Base-by-base conservation (phyloP, 1,140 invertebrate species). In the Reticulitermes speratus region DNA sequence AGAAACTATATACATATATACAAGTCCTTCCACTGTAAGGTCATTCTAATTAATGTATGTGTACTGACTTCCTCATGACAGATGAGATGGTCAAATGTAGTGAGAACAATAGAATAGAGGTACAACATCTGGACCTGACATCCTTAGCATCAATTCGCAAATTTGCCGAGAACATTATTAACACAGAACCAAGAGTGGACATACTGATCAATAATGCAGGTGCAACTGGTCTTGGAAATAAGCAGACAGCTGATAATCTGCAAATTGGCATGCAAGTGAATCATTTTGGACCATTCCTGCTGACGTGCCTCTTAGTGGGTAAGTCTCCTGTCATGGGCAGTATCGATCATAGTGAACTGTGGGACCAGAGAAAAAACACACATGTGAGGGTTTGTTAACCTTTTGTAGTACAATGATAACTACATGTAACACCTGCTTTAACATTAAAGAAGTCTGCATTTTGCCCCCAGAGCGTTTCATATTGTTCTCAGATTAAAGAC, bases 151-250 rank as follows among this genome's bases (percentile, higher is more conserved):
- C 88, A 11, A 87, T 89, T 21, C 86, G 89, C 6, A 75, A 88
- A 55, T 89, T 89, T 25, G 87, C 86, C n/a, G 32, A 87, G 25
- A 75, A 89, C 19, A 84, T 89, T 32, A n/a, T 88, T 19, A 82
- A 87, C 52, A 88, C 88, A 84, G 90, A 91, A 85, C 25, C 85
- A 12, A 88, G 90, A 84, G 87, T 94, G 12, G 91, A 94, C 87
- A 91, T 94, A 25, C 88, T 94, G 7, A 91, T 95, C 12, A 94
- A 94, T 85, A 94, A 94, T 88, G 92, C 93, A 44, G 92, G 90
- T 16, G 89, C 89, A 6, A 88, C 89, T 44, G 89, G 89, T 19
- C 83, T 90, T 81, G 85, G 88, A 87, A 89, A 89, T 86, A 88
- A 87, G 83, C 30, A 89, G 23, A 93, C 92, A 9, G 90, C 90